These are phyloP conservation scores for Microtus montanus DNA, from an alignment of 2,113 vertebrate genomes.

Conservation along the genomic window DNA sequence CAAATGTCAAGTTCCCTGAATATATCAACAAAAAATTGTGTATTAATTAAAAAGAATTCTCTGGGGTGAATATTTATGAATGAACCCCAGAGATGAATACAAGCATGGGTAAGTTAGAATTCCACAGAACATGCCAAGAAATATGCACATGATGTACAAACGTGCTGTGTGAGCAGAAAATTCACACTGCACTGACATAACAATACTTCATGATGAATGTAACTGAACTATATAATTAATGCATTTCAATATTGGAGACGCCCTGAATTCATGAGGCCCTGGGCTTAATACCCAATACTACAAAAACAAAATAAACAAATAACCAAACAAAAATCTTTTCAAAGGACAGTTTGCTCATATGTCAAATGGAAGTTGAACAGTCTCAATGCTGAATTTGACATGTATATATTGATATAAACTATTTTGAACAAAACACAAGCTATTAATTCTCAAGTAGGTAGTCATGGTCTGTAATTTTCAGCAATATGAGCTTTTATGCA, in stretches of 20 bases:
- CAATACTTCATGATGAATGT: not conserved
- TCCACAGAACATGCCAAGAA: not conserved
- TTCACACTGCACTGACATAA: not conserved
- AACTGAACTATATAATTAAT: not conserved
- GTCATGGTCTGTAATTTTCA: not conserved
- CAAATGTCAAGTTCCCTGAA: not conserved
- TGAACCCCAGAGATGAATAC: not conserved
- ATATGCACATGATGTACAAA: not conserved
- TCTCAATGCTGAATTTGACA: not conserved
- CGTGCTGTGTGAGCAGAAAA: not conserved
- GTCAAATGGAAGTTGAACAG: conserved; percentile 35
- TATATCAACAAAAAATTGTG: conserved; percentile 33
- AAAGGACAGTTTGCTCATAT: conserved; percentile 14
- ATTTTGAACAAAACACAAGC: not conserved
- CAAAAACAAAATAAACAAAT: not conserved
- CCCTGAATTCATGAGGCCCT: not conserved
- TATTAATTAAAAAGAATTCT: conserved; percentile 2
- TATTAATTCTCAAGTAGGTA: conserved; percentile 7
- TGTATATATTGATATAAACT: not conserved
- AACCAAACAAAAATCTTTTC: not conserved
- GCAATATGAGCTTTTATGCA: not conserved
- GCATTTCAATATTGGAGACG: not conserved
- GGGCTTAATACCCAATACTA: not conserved
- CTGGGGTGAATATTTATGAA: conserved; percentile 39
- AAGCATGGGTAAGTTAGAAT: conserved; percentile 12